A percentile compares a stretch with the other conserved stretches of the same genome.
Conservation (phyloP, 2,888 invertebrate species). For the Xanthia icteritia region DNA sequence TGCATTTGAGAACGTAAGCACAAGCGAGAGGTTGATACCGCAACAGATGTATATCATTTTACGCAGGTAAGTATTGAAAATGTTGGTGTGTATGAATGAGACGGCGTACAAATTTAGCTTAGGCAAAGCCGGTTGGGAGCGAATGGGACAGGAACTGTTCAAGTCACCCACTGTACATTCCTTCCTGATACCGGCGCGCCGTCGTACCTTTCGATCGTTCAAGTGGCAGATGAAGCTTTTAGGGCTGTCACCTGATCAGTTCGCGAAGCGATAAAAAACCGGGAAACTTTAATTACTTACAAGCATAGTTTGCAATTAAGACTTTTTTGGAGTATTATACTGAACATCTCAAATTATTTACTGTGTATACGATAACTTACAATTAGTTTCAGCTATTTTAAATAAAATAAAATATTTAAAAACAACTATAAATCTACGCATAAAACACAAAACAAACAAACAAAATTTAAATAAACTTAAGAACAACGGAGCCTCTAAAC, state of each 20-base stretch:
- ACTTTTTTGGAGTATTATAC: background rate
- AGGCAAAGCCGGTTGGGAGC: slow-evolving; percentile 85
- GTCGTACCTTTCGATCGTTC: slow-evolving; percentile 91
- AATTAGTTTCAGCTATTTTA: background rate
- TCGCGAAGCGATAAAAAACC: slow-evolving; percentile 58
- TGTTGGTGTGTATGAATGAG: slow-evolving; percentile 88
- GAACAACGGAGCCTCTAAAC: slow-evolving; percentile 39
- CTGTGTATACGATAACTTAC: background rate
- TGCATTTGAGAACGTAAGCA: slow-evolving; percentile 78
- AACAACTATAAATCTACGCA: background rate
- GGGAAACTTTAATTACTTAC: slow-evolving; percentile 49
- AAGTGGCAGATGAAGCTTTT: slow-evolving; percentile 90
- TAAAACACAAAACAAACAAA: background rate
- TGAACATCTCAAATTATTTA: background rate
- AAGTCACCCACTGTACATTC: slow-evolving; percentile 90
- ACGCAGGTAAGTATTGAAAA: slow-evolving; percentile 90
- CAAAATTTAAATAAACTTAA: slow-evolving; percentile 12
- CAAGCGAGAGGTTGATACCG: slow-evolving; percentile 82
- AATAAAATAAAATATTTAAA: background rate
- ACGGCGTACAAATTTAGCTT: slow-evolving; percentile 86
- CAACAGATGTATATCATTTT: slow-evolving; percentile 91
- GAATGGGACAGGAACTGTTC: slow-evolving; percentile 88
- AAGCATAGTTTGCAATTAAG: background rate
- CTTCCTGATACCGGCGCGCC: slow-evolving; percentile 89
- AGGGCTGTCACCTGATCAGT: slow-evolving; percentile 85